Evolutionary conservation across 2,888 invertebrate species (phyloP).

Genomic region (Boloria euphrosyne): DNA sequence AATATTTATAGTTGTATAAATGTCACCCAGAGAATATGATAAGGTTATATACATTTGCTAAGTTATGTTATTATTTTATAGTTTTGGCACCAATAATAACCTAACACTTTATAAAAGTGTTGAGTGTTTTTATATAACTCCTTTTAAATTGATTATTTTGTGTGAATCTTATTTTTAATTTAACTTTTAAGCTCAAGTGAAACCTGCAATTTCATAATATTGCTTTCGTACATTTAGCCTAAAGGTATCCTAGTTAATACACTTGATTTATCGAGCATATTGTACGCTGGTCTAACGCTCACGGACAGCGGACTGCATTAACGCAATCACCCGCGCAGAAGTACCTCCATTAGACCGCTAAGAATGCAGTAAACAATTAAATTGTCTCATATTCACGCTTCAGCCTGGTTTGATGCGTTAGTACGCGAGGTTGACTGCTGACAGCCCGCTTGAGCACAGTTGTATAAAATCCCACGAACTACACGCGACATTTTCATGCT

Average conservation of each 20-base stretch:
- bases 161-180: no score
- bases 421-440: slow-evolving; percentile 50
- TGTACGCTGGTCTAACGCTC: slow-evolving; percentile 1
- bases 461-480: slow-evolving; percentile 66
- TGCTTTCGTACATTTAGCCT: no score
- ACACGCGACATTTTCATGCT: slow-evolving; percentile 69
- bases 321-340: slow-evolving; percentile 50
- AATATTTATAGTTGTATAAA: slow-evolving; percentile 39
- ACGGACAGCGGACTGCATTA: slow-evolving; percentile 33
- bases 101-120: no score
- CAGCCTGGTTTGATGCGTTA: slow-evolving; percentile 61
- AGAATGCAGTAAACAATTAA: slow-evolving; percentile 61
- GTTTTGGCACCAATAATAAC: background rate
- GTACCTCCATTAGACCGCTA: slow-evolving; percentile 49
- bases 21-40: slow-evolving; percentile 39
- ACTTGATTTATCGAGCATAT: slow-evolving; percentile 11
- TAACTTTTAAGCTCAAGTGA: no score
- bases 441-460: slow-evolving; percentile 60
- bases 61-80: background rate
- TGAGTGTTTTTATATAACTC: no score
- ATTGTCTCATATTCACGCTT: slow-evolving; percentile 57
- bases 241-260: background rate
- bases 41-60: slow-evolving; percentile 9
- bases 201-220: no score
- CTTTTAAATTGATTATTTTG: no score